phyloP scores from a whole-genome alignment of 2,888 invertebrate species.

The Pomacea canaliculata region DNA sequence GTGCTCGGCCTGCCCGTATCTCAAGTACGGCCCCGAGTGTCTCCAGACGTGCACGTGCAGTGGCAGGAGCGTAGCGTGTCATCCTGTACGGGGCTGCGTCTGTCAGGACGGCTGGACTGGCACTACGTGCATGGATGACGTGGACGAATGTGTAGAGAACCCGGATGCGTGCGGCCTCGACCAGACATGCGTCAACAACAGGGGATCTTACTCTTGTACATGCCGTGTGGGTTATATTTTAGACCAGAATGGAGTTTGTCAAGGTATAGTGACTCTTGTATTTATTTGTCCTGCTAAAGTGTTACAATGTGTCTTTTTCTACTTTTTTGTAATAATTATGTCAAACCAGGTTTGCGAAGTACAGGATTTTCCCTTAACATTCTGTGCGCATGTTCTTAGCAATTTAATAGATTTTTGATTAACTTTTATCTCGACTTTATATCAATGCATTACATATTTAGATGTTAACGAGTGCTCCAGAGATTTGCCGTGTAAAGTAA shows the following conservation, averaged over 20 bases:
- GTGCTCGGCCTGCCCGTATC: conserved; percentile 15
- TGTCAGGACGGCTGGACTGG: conserved; percentile 39
- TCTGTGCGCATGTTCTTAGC: too few relatives aligned
- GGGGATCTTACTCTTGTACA: conserved; percentile 30
- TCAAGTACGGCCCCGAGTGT: conserved; percentile 33
- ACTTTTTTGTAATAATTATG: too few relatives aligned
- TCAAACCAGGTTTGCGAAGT: too few relatives aligned
- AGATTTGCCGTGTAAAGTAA: not conserved
- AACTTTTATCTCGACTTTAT: too few relatives aligned
- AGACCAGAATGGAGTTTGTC: not conserved
- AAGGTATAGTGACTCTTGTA: not conserved
- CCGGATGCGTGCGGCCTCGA: conserved; percentile 17
- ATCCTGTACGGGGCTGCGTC: conserved; percentile 36
- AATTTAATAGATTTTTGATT: too few relatives aligned
- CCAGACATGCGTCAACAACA: conserved; percentile 28
- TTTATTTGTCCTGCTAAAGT: too few relatives aligned
- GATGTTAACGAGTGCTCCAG: not conserved
- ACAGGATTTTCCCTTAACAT: too few relatives aligned
- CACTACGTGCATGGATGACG: conserved; percentile 27
- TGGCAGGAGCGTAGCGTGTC: conserved; percentile 23
- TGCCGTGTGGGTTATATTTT: conserved; percentile 26
- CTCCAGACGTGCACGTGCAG: conserved; percentile 28
- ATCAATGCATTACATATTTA: not conserved
- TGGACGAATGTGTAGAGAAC: conserved; percentile 36
- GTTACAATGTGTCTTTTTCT: too few relatives aligned